Percentiles rank a stretch among this genome's conserved stretches.
Conservation (phyloP, 2,113 vertebrate species). For the Hymenochirus boettgeri region DNA sequence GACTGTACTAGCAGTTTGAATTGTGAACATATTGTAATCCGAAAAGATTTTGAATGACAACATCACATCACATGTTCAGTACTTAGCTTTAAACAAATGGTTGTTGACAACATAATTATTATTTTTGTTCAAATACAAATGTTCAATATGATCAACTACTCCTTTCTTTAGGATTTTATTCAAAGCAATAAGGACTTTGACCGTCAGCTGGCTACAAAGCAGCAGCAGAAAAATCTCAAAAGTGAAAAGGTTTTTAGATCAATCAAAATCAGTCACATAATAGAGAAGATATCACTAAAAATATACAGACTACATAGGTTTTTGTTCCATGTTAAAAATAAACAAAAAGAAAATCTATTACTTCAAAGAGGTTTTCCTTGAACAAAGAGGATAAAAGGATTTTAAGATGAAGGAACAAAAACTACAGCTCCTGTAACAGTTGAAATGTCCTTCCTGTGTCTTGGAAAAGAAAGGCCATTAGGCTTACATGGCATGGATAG, state of each 20-base stretch:
- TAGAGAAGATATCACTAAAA: constrained; percentile 13
- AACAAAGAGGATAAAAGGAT: constrained; percentile 12
- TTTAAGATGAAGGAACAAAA: constrained; percentile 23
- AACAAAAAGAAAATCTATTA: constrained; percentile 28
- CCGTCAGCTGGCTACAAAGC: constrained; percentile 6
- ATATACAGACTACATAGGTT: not conserved
- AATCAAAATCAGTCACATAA: constrained; percentile 8
- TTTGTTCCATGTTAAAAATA: not conserved
- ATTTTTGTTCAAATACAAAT: no score
- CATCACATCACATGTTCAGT: no score
- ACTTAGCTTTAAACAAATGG: no score
- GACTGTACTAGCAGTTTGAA: no score
- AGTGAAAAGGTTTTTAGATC: constrained; percentile 6
- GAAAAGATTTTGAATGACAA: no score
- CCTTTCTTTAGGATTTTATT: not conserved
- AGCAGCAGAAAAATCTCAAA: not conserved
- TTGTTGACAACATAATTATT: no score
- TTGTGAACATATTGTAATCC: no score
- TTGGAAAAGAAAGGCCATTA: constrained; percentile 1
- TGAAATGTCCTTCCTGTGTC: constrained; percentile 24
- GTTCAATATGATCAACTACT: not conserved
- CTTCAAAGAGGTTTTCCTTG: constrained; percentile 17
- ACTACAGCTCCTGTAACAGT: constrained; percentile 12
- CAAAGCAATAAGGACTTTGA: constrained; percentile 13
- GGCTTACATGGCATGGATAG: not conserved